These are phyloP conservation scores for Megastigmus dorsalis DNA, from an alignment of 2,888 invertebrate species.

Conservation along the genomic window DNA sequence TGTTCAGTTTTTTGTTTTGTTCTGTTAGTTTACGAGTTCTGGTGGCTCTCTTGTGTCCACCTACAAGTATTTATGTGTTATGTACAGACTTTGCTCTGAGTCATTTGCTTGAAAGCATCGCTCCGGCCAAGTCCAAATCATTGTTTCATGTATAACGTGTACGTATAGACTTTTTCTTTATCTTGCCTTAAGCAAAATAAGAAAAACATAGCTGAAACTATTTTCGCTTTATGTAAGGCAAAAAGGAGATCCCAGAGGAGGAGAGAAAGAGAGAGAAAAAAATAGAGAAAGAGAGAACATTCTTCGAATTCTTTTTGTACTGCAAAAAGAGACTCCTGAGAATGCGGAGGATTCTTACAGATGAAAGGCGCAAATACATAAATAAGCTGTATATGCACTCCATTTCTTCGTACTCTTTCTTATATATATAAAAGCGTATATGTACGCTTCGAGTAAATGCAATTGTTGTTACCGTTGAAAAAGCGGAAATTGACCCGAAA, in stretches of 20 bases:
- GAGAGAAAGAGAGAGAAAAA: too few relatives aligned
- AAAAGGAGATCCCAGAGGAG: conserved; percentile 17
- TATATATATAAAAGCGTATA: too few relatives aligned
- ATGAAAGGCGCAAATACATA: conserved; percentile 19
- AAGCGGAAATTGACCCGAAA: background rate
- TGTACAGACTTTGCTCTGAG: too few relatives aligned
- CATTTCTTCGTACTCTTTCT: background rate
- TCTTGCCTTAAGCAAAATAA: background rate
- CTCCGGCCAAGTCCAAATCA: too few relatives aligned
- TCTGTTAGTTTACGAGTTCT: conserved; percentile 4
- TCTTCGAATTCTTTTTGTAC: background rate
- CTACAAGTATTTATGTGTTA: conserved; percentile 23
- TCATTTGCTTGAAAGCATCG: too few relatives aligned
- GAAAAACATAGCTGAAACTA: background rate
- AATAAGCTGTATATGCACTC: background rate
- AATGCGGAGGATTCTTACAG: background rate
- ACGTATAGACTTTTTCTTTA: too few relatives aligned
- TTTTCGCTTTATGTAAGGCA: conserved; percentile 15
- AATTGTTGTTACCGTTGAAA: background rate
- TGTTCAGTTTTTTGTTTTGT: background rate
- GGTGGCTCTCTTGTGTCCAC: background rate
- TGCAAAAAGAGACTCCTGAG: background rate
- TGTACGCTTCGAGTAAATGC: background rate
- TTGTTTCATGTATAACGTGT: too few relatives aligned
- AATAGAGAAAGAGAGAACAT: too few relatives aligned